Conservation (phyloP, 2,888 invertebrate species). For the Apamea monoglypha region DNA sequence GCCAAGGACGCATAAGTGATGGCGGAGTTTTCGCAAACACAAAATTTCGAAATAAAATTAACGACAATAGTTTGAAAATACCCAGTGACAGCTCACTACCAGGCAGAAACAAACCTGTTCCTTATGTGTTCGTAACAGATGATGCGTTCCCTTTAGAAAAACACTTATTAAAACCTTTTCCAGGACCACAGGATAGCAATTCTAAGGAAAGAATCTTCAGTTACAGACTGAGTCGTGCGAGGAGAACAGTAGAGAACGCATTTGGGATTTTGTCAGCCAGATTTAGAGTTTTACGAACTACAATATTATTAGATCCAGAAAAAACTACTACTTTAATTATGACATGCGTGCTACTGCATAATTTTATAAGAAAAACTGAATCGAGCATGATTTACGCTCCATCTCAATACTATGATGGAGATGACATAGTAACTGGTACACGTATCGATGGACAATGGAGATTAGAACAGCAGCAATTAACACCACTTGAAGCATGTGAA, state of each 20-base stretch:
- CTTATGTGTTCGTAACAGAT: constrained; percentile 62
- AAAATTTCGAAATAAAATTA: constrained; percentile 47
- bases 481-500: constrained; percentile 61
- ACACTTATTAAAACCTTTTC: constrained; percentile 57
- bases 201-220: constrained; percentile 62
- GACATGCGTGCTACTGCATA: no score
- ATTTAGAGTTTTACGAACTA: constrained; percentile 57
- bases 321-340: no score
- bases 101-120: constrained; percentile 55
- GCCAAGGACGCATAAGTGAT: constrained; percentile 64
- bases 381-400: constrained; percentile 57
- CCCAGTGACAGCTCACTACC: constrained; percentile 46
- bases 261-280: constrained; percentile 53
- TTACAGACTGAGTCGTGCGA: constrained; percentile 61
- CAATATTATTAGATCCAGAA: no score
- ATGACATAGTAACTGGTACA: constrained; percentile 55
- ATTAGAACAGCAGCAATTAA: constrained; percentile 63
- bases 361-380: constrained; percentile 33
- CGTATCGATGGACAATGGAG: constrained; percentile 62
- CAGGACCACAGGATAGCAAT: constrained; percentile 59
- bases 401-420: constrained; percentile 58
- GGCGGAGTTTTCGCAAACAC: constrained; percentile 62
- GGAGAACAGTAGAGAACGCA: constrained; percentile 64
- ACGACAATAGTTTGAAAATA: constrained; percentile 53
- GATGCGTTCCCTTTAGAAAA: constrained; percentile 61